Percentiles rank a stretch among this genome's conserved stretches.
phyloP scores from a whole-genome alignment of 2,888 invertebrate genomes.

The Diachrysia chrysitis region DNA sequence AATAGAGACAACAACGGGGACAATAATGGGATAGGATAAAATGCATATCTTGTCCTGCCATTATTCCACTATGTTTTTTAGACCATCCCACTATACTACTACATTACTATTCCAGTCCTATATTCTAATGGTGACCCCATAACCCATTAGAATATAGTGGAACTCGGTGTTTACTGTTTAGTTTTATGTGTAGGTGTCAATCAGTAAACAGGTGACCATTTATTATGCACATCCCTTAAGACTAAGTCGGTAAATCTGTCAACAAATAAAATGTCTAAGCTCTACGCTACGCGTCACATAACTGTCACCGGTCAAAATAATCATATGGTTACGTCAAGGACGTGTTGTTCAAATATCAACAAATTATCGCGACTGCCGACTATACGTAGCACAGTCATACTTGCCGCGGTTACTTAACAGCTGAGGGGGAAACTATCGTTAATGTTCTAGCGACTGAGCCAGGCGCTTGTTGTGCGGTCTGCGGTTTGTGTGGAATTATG shows the following conservation, averaged over 20 bases:
- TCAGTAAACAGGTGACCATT: too few relatives aligned
- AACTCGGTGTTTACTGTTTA: too few relatives aligned
- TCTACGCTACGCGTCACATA: neutral
- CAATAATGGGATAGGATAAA: too few relatives aligned
- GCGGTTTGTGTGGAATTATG: constrained; percentile 63
- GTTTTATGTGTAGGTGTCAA: too few relatives aligned
- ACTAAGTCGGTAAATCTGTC: neutral
- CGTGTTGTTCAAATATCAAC: constrained; percentile 39
- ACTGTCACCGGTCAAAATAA: constrained; percentile 4
- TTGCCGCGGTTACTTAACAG: constrained; percentile 34
- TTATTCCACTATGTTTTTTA: too few relatives aligned
- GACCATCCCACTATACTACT: too few relatives aligned
- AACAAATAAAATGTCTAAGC: neutral
- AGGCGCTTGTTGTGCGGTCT: constrained; percentile 20
- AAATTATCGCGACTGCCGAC: constrained; percentile 35
- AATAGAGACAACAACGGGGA: too few relatives aligned
- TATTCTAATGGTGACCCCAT: too few relatives aligned
- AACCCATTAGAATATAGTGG: too few relatives aligned
- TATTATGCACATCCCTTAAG: too few relatives aligned
- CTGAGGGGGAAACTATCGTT: constrained; percentile 17
- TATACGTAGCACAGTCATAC: constrained; percentile 21
- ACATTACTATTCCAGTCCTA: too few relatives aligned
- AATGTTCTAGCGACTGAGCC: constrained; percentile 40
- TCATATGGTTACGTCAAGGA: constrained; percentile 25
- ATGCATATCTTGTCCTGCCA: too few relatives aligned